Evolutionary conservation across 2,797 vertebrate species (phyloP), one percentile per base, ranked within the genome.

Genomic region (Liasis olivaceus): DNA sequence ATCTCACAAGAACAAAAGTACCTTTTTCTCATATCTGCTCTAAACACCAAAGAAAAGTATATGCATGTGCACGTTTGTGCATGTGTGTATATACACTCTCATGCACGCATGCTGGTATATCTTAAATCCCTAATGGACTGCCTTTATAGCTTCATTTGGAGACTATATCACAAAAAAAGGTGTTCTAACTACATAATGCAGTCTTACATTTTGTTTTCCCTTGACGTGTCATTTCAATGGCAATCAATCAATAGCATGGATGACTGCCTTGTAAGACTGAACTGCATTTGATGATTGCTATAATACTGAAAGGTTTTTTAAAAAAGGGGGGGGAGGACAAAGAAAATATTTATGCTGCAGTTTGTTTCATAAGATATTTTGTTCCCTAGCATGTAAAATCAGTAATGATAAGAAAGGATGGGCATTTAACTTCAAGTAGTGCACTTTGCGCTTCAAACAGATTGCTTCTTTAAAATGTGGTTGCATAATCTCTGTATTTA

Each of bases 401-500:
- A n/a, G 51, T 91, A 95, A 94, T 42, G 47, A 90, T 91, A 96
- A 94, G 64, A 95, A 90, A 51, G 56, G 84, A 94, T 24, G 94
- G 42, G n/a, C 60, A 2, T 54, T 95, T 96, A 93, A 96, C 59
- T 64, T 94, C 58, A 88, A 91, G 42, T 92, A 87, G 69, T 91
- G 69, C 91, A 94, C 93, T 94, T 87, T 90, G 58, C 36, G 91
- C 87, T 94, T n/a, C 1, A 93, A 92, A 97, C 87, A 94, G 94
- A 95, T 87, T 93, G 77, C 26, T 77, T 91, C 85, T 96, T 92
- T 93, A 95, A 95, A 94, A 90, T 56, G 36, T 26, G 60, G 58
- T 94, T 95, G 11, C 81, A 91, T 92, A 94, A 96, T 95, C 84
- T 63, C 60, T 94, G 88, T 95, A 89, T 95, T 94, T 95, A 88